phyloP scores from a whole-genome alignment of 2,113 vertebrate species.

The Mesembrinibis cayennensis region DNA sequence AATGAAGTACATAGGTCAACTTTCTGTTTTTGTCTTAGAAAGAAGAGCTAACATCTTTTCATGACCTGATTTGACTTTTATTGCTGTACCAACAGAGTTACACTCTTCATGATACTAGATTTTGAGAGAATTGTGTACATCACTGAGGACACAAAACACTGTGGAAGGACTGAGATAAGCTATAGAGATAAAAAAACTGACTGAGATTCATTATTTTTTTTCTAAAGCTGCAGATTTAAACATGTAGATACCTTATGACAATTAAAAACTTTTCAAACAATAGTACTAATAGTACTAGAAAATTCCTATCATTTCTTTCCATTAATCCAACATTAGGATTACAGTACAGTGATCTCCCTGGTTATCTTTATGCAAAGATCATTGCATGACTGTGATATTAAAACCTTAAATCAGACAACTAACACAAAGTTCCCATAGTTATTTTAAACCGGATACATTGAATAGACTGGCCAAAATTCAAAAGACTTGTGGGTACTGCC shows the following conservation, averaged over 20 bases:
- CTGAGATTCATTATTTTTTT: background rate
- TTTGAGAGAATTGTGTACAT: background rate
- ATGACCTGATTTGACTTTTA: background rate
- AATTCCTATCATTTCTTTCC: background rate
- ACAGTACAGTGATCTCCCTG: background rate
- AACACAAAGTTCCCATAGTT: background rate
- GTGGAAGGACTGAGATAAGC: background rate
- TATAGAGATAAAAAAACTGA: background rate
- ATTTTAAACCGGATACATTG: background rate
- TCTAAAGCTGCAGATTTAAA: background rate
- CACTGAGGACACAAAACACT: background rate
- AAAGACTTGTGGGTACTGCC: background rate
- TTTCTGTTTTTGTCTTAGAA: background rate
- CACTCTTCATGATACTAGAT: background rate
- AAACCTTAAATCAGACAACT: background rate
- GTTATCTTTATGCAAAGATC: background rate
- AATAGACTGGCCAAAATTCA: background rate
- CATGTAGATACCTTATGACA: background rate
- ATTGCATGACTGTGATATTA: background rate
- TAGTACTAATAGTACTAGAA: background rate
- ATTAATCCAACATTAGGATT: background rate
- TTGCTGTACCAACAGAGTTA: background rate
- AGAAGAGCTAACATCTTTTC: background rate
- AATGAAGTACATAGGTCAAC: background rate
- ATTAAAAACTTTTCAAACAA: background rate